phyloP scores from a whole-genome alignment of 2,888 invertebrate species.

The Coleophora deauratella region DNA sequence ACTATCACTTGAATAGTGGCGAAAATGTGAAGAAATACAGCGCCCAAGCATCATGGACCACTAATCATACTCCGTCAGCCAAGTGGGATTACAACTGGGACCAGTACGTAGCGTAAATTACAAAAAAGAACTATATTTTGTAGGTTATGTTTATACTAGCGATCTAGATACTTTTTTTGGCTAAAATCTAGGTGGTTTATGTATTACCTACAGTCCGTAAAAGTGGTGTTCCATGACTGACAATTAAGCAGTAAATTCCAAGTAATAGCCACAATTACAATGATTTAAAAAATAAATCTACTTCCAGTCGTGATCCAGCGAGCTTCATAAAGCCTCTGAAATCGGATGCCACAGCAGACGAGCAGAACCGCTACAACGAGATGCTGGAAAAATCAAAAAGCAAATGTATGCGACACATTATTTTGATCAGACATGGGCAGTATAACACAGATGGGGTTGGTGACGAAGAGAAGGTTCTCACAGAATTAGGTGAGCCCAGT shows the following conservation, averaged over 20 bases:
- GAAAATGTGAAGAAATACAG: constrained; percentile 54
- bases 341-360: constrained; percentile 52
- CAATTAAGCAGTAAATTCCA: too few species aligned
- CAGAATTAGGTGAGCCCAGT: constrained; percentile 81
- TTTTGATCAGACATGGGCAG: constrained; percentile 96
- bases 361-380: constrained; percentile 80
- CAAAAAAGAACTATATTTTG: constrained; percentile 1
- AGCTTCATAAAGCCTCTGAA: constrained; percentile 77
- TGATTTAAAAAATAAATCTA: too few species aligned
- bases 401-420: constrained; percentile 84
- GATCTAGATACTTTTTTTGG: too few species aligned
- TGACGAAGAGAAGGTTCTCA: constrained; percentile 84
- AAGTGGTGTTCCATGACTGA: too few species aligned
- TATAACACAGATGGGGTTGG: constrained; percentile 83
- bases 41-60: constrained; percentile 81
- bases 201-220: too few species aligned
- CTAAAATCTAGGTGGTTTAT: too few species aligned
- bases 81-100: constrained; percentile 95
- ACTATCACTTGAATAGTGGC: constrained; percentile 66
- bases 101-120: constrained; percentile 70
- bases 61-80: constrained; percentile 76
- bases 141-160: constrained; percentile 1
- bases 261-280: too few species aligned
- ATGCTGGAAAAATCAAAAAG: constrained; percentile 76
- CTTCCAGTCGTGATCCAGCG: constrained; percentile 81